Evolutionary conservation across 2,113 vertebrate genomes (phyloP).

Genomic region (Atractosteus spatula): DNA sequence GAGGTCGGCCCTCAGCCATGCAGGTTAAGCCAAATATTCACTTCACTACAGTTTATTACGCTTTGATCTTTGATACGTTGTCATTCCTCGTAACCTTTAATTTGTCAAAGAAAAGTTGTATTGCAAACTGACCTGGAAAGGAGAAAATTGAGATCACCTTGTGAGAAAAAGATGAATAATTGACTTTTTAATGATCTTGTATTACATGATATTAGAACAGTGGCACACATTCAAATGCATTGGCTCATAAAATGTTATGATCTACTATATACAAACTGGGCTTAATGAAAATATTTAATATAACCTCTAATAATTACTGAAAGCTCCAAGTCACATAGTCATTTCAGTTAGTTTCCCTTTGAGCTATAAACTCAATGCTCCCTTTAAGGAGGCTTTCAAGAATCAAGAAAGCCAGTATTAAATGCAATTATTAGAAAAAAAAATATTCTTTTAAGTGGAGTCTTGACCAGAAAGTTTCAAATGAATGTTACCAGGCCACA

Average conservation of each 20-base stretch:
- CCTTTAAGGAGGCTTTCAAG: not conserved
- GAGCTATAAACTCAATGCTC: slow-evolving; percentile 3
- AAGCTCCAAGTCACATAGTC: slow-evolving; percentile 4
- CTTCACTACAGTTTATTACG: too few species aligned
- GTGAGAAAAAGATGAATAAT: not conserved
- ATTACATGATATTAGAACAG: not conserved
- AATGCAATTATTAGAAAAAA: slow-evolving; percentile 21
- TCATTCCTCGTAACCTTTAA: too few species aligned
- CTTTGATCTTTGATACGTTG: too few species aligned
- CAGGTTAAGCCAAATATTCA: too few species aligned
- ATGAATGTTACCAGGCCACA: not conserved
- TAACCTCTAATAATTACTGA: slow-evolving; percentile 1
- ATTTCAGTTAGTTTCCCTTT: slow-evolving; percentile 20
- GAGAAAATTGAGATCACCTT: not conserved
- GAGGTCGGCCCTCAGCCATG: too few species aligned
- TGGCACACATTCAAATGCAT: not conserved
- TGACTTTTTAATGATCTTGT: not conserved
- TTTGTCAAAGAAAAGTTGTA: too few species aligned
- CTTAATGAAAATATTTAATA: not conserved
- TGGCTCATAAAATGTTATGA: not conserved
- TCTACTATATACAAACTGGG: not conserved
- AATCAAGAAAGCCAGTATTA: slow-evolving; percentile 16
- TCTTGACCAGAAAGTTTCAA: not conserved
- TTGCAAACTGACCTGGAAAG: too few species aligned
- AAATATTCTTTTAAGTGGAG: slow-evolving; percentile 14